Evolutionary conservation across 2,113 vertebrate species (phyloP), one percentile per base, ranked within the genome.

Genomic region (Oryzias celebensis): DNA sequence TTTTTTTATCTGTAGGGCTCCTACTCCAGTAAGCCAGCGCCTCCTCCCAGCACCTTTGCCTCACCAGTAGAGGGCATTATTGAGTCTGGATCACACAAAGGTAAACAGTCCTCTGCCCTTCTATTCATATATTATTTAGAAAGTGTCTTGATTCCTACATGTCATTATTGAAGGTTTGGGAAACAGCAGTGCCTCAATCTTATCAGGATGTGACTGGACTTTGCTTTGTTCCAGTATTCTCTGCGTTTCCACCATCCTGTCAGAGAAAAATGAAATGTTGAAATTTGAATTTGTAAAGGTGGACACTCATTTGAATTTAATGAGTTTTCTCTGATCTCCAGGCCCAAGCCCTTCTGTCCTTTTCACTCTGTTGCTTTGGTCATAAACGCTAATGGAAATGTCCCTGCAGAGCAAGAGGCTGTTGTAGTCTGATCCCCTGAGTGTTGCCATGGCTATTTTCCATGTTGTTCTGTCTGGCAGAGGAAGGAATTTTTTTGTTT

Each of bases 61-160:
- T 83, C 85, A 81, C 84, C 91, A 85, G 89, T 92, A 73, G 96
- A 97, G 59, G 96, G 94, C 78, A 86, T 93, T 58, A 75, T 91
- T 75, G 93, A 95, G 87, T 91, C 93, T 51, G 93, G 93, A 75
- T 88, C 92, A 2, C 92, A 90, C 86, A 91, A 91, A 93, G 94
- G 93, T 96, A 92, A 54, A 50, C 4, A 18, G 7, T 14, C 22
- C 7, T 12, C 24, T 41, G 1, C 1, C 14, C 4, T 12, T 43
- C 46, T 24, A 17, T 3, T 16, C 14, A 45, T 26, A 4, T 26
- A 2, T 22, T 8, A 14, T 15, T 36, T 44, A 49, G 51, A 54
- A n/a, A 58, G 0, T 16, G 0, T 58, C 3, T 14, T n/a, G 5
- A 2, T 1, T 1, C 46, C 61, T 53, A 10, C 13, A 20, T 4